Evolutionary conservation across 2,113 vertebrate genomes (phyloP), one percentile per base, ranked within the genome.

Genomic region (Mustela lutreola): DNA sequence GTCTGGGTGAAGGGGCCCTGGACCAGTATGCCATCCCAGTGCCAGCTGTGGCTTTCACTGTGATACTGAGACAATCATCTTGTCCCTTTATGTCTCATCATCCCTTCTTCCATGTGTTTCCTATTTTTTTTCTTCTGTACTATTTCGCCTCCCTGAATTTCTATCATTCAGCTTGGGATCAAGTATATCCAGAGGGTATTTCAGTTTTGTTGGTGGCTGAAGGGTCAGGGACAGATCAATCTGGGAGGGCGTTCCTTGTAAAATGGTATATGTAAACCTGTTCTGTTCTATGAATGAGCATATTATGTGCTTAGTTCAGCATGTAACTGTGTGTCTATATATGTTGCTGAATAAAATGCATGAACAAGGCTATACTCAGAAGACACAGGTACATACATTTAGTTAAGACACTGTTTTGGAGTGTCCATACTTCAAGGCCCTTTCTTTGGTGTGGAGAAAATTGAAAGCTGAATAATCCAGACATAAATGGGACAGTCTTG

Each of bases 101-200:
- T 33, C 3, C 5, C 9, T 45, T 92, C 9, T 24, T n/a, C 48
- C 16, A 7, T 11, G 4, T 67, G 18, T 84, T 86, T 94, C 36
- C 11, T 81, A 26, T 89, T 65, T 94, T 94, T 94, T 93, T 50
- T 18, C 33, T 75, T 95, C 71, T 94, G 16, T 63, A 31, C 16
- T 60, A 9, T 73, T 24, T 82, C 28, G 42, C 33, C 36, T 84
- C 36, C 33, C 14, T 28, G 53, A 56, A 22, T 73, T 94, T 89
- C 67, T 4, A 67, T 9, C 28, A 60, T n/a, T 31, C 7, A 80
- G 56, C 76, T 2, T 75, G 56, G 26, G 8, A 11, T 67, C n/a
- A 63, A 88, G 18, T 1, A 58, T 86, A 56, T 22, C 9, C 16
- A 71, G n/a, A 79, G 60, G 33, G 12, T 4, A 92, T 60, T 94